phyloP scores from a whole-genome alignment of 2,113 vertebrate species.

The Cacatua alba region DNA sequence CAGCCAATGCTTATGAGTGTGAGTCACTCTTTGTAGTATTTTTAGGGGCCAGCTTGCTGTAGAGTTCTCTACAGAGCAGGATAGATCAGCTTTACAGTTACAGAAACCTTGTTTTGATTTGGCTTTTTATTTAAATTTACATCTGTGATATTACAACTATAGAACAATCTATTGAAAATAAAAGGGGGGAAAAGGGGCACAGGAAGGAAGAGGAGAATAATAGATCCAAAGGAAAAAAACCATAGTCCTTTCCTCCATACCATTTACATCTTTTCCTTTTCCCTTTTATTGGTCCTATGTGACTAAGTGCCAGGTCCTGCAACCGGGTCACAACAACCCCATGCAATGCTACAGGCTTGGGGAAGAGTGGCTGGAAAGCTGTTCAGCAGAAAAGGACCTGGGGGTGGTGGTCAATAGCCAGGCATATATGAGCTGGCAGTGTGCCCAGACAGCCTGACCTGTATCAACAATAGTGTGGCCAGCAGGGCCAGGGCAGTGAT shows the following conservation, averaged over 20 bases:
- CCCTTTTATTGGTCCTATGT: background rate
- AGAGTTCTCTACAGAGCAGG: background rate
- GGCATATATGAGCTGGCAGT: background rate
- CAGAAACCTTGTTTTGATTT: background rate
- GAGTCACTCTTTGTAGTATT: background rate
- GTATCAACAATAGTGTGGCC: accelerated
- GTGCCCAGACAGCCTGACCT: background rate
- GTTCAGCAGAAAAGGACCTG: background rate
- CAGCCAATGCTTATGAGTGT: background rate
- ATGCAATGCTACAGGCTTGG: background rate
- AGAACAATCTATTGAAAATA: background rate
- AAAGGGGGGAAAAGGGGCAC: accelerated
- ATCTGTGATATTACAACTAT: background rate
- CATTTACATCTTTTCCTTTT: background rate
- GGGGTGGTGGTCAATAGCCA: background rate
- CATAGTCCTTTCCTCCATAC: accelerated
- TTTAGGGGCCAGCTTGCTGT: background rate
- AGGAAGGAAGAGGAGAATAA: background rate
- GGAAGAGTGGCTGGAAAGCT: background rate
- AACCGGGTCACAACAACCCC: background rate
- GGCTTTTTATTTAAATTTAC: background rate
- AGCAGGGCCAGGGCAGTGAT: background rate
- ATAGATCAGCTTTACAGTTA: background rate
- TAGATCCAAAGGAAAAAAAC: background rate
- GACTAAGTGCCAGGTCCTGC: background rate